Conservation (phyloP, 2,888 invertebrate genomes). For the Eupithecia subumbrata region DNA sequence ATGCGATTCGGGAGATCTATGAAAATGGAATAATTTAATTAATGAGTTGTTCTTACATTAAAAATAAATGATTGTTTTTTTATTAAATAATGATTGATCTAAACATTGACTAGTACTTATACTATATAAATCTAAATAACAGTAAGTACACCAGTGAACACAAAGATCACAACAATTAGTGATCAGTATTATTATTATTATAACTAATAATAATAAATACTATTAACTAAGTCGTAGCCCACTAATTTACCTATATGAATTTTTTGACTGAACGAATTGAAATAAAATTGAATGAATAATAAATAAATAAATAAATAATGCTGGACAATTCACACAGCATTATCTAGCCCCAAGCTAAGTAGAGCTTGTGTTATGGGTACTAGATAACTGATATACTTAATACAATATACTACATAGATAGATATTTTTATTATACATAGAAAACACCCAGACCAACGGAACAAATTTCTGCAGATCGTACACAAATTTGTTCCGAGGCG, state of each 20-base stretch:
- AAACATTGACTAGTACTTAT: constrained; percentile 12
- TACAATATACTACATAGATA: no score
- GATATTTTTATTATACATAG: no score
- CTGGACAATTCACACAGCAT: no score
- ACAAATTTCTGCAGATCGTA: no score
- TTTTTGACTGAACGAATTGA: background rate
- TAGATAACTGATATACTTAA: no score
- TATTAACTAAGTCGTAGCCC: background rate
- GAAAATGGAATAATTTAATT: background rate
- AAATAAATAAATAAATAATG: no score
- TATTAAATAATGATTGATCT: constrained; percentile 10
- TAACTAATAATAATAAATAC: background rate
- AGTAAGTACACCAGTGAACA: constrained; percentile 32
- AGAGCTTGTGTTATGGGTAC: no score
- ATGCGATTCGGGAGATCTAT: constrained; percentile 8
- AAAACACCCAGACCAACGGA: no score
- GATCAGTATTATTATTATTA: constrained; percentile 5
- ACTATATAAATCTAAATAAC: constrained; percentile 24
- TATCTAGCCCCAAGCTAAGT: no score
- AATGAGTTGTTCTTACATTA: background rate
- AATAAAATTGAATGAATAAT: background rate
- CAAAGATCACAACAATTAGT: constrained; percentile 18
- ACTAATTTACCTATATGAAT: background rate
- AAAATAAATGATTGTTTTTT: background rate
- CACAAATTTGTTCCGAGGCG: no score